These are phyloP conservation scores for Babyrousa celebensis DNA, from an alignment of 2,797 vertebrate genomes.

Conservation along the genomic window DNA sequence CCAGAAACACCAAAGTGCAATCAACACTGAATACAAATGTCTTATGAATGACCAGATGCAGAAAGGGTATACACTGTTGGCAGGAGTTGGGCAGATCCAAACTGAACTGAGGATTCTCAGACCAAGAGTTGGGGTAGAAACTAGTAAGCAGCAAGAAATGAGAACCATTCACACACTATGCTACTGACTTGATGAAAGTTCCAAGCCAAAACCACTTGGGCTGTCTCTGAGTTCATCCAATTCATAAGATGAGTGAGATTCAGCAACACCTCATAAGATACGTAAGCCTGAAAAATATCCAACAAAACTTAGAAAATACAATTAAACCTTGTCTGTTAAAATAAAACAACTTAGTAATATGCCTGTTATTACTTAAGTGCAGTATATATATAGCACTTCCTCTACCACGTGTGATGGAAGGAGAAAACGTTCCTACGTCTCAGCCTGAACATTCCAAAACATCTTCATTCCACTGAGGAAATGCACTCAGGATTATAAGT, in stretches of 20 bases:
- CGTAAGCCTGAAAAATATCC: background rate
- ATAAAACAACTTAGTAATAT: background rate
- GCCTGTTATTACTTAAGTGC: background rate
- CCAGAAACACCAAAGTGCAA: background rate
- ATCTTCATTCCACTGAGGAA: slow-evolving; percentile 24
- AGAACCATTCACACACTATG: background rate
- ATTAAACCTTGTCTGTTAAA: slow-evolving; percentile 12
- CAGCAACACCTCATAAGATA: background rate
- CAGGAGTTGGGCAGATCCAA: background rate
- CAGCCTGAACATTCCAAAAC: slow-evolving; percentile 61
- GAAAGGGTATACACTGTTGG: background rate
- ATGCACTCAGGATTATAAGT: background rate
- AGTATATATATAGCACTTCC: slow-evolving; percentile 62
- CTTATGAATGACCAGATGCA: background rate
- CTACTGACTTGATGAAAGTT: background rate
- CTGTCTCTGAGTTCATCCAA: background rate
- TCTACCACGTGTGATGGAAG: slow-evolving; percentile 17
- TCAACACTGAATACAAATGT: background rate
- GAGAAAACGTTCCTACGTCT: background rate
- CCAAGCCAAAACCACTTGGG: background rate
- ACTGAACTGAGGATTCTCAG: background rate
- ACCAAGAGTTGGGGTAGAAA: background rate
- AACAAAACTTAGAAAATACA: background rate
- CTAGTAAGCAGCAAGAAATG: background rate
- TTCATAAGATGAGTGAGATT: background rate